Evolutionary conservation across 2,113 vertebrate species (phyloP).

Genomic region (Menura novaehollandiae): DNA sequence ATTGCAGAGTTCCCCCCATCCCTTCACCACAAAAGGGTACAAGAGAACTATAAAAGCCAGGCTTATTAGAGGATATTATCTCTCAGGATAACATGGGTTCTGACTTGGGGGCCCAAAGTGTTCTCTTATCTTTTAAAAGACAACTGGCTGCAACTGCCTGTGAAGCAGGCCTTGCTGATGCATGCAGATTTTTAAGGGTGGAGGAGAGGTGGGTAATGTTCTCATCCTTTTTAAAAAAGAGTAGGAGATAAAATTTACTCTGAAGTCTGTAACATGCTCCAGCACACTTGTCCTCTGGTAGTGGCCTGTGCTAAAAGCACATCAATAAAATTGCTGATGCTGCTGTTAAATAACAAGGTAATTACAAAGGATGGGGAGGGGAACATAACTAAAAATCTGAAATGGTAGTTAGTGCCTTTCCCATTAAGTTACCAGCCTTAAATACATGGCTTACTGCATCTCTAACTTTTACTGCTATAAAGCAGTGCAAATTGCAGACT

Average conservation of each 20-base stretch:
- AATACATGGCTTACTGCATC: constrained; percentile 52
- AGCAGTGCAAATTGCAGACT: constrained; percentile 23
- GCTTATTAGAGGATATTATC: background rate
- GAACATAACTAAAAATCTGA: constrained; percentile 1
- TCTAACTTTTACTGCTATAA: constrained; percentile 45
- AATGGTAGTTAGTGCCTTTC: constrained; percentile 2
- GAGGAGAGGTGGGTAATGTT: background rate
- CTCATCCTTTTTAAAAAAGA: background rate
- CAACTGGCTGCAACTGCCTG: background rate
- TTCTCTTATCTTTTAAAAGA: background rate
- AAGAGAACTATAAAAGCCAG: background rate
- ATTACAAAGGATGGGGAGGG: constrained; percentile 36
- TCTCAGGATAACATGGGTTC: background rate
- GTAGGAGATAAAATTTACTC: background rate
- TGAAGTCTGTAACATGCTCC: background rate
- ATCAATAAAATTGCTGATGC: constrained; percentile 52
- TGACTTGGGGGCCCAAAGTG: background rate
- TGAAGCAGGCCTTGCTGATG: background rate
- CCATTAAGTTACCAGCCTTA: constrained; percentile 48
- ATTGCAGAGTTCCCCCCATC: background rate
- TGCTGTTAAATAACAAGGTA: constrained; percentile 46
- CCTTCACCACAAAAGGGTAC: background rate
- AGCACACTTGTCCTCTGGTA: constrained; percentile 35
- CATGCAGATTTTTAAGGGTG: background rate
- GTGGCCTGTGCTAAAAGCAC: constrained; percentile 45